These are phyloP conservation scores for Myotis davidii DNA, from an alignment of 2,113 vertebrate species.

Conservation along the genomic window DNA sequence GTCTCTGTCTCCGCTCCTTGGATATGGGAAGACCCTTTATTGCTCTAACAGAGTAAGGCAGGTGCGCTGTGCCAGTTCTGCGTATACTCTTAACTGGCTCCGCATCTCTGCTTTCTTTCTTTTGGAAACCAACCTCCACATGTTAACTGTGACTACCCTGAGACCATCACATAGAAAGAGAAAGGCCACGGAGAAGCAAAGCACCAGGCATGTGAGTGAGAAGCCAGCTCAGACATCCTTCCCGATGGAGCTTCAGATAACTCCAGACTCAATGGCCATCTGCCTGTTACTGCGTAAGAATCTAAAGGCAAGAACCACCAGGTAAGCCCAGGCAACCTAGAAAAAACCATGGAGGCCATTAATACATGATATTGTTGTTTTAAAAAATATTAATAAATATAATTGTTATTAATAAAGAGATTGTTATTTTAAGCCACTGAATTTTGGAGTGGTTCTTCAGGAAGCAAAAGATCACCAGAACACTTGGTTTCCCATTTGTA, in stretches of 20 bases:
- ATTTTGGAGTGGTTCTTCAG: background rate
- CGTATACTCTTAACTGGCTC: background rate
- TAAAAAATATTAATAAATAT: background rate
- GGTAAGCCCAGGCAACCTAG: background rate
- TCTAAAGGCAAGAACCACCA: background rate
- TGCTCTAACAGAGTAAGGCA: background rate
- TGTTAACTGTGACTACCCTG: background rate
- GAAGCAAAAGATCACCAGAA: background rate
- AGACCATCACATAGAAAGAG: background rate
- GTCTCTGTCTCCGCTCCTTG: background rate
- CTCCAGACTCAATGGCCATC: background rate
- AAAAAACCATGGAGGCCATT: background rate
- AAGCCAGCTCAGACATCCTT: background rate
- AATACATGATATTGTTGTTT: background rate
- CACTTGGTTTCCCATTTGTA: conserved; percentile 4
- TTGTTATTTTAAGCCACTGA: background rate
- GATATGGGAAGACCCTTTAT: background rate
- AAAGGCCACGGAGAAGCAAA: background rate
- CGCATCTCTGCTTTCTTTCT: background rate
- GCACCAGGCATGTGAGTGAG: background rate
- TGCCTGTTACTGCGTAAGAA: background rate
- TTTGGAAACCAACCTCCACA: conserved; percentile 6
- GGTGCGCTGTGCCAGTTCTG: background rate
- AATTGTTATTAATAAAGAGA: background rate
- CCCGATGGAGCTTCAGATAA: background rate